These are phyloP conservation scores for Ecdyonurus torrentis DNA, from an alignment of 2,888 invertebrate species.

Conservation along the genomic window DNA sequence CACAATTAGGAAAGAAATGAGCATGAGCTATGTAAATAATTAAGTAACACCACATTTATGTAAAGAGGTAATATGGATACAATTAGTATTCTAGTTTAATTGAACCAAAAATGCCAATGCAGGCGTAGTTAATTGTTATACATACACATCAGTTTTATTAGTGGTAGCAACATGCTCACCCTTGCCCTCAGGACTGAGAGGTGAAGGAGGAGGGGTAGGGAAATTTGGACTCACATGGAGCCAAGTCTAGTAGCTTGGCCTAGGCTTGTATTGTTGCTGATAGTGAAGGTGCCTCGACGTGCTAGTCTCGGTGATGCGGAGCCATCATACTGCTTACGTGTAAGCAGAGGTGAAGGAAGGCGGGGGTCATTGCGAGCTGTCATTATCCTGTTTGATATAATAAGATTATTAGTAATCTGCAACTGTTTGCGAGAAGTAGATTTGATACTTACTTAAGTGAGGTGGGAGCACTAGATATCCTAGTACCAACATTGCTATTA, in stretches of 20 bases:
- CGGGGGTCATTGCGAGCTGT: neutral
- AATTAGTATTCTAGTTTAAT: too few species aligned
- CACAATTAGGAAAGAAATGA: too few species aligned
- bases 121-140: too few species aligned
- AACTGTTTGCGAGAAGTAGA: too few species aligned
- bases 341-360: slow-evolving; percentile 17
- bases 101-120: too few species aligned
- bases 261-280: neutral
- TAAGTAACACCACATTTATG: too few species aligned
- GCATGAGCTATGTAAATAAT: too few species aligned
- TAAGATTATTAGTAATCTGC: neutral
- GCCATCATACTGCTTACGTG: slow-evolving; percentile 20
- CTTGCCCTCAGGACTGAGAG: neutral
- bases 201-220: neutral
- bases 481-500: slow-evolving; percentile 18
- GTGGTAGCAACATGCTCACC: neutral
- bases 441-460: slow-evolving; percentile 45
- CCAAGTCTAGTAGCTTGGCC: slow-evolving; percentile 16
- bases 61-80: too few species aligned
- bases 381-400: neutral
- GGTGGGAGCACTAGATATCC: slow-evolving; percentile 59
- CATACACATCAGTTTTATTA: too few species aligned
- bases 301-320: slow-evolving; percentile 19
- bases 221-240: slow-evolving; percentile 22
- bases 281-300: slow-evolving; percentile 13